These are phyloP conservation scores for Antheraea assamensis DNA, from an alignment of 2,888 invertebrate species.

Conservation along the genomic window DNA sequence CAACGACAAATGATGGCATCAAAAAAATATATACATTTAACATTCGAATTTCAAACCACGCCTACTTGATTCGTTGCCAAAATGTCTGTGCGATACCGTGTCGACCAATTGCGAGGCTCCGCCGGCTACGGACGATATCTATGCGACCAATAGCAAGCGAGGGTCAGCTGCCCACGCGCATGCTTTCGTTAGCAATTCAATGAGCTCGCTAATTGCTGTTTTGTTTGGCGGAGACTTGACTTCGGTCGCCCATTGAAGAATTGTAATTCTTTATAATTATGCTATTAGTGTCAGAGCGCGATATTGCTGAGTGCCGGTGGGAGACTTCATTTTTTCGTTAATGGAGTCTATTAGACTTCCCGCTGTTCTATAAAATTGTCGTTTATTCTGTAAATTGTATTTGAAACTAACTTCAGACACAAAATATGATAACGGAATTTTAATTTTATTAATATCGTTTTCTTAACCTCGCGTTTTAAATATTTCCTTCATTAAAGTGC, in stretches of 20 bases:
- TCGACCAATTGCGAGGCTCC: constrained; percentile 51
- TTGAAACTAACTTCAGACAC: too few relatives aligned
- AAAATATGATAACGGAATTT: too few relatives aligned
- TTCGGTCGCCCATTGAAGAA: constrained; percentile 44
- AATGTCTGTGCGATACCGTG: constrained; percentile 50
- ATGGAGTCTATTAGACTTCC: background rate
- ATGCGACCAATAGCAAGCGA: constrained; percentile 51
- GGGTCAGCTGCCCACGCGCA: constrained; percentile 66
- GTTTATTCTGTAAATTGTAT: background rate
- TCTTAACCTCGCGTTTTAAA: too few relatives aligned
- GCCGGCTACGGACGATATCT: constrained; percentile 46
- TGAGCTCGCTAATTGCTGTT: constrained; percentile 66
- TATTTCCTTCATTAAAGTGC: too few relatives aligned
- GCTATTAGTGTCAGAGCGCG: constrained; percentile 20
- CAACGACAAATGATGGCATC: constrained; percentile 22
- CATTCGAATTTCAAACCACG: constrained; percentile 47
- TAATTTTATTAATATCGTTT: background rate
- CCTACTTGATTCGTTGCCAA: constrained; percentile 74
- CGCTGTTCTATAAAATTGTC: background rate
- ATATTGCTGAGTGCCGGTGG: background rate
- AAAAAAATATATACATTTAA: constrained; percentile 19
- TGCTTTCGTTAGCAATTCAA: constrained; percentile 67
- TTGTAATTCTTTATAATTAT: constrained; percentile 34
- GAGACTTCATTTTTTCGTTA: background rate
- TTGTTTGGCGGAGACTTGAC: constrained; percentile 53